Evolutionary conservation across 2,888 invertebrate genomes (phyloP), one percentile per base, ranked within the genome.

Genomic region (Cremastinae sp.): DNA sequence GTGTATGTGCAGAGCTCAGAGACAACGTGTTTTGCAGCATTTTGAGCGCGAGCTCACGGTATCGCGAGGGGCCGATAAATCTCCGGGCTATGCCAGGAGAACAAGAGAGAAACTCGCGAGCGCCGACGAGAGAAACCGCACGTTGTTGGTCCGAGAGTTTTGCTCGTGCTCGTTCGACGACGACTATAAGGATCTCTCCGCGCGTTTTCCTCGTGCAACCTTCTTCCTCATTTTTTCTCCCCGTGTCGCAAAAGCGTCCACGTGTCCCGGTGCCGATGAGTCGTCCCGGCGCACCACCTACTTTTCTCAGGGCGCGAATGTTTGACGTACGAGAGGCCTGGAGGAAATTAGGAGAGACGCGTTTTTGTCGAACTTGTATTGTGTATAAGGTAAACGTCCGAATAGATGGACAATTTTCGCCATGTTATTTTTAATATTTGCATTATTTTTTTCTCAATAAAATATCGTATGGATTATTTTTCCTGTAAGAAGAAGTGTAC

Each of bases 31-130:
- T 87, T 88, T 83, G 86, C 86, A 87, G 87, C 84, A 87, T 88
- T 89, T 88, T 87, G 88, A 88, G 86, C 85, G 84, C 84, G 85
- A 84, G 76, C 73, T 72, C 76, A 83, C 81, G 84, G 86, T 87
- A 87, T 87, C 87, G 85, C 83, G 82, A 84, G 85, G 86, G 85
- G 81, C 84, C 86, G 87, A 89, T 89, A 88, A 88, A 88, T 88
- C 88, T 88, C n/a, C 84, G 79, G 73, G 49, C 82, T 53, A 66
- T 56, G 54, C 71, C 53, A 34, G 4, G 49, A 62, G 61, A 47
- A 51, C 34, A 45, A 66, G 59, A 61, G 54, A 68, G 54, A 34
- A 47, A 28, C 38, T 18, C 38, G 34, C 51, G 62, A 28, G 54
- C 18, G 65, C 45, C 51, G 69, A 59, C 59, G 69, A 70, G 71